These are phyloP conservation scores for Drosophila tropicalis DNA, from an alignment of 1,140 invertebrate species.

Conservation along the genomic window DNA sequence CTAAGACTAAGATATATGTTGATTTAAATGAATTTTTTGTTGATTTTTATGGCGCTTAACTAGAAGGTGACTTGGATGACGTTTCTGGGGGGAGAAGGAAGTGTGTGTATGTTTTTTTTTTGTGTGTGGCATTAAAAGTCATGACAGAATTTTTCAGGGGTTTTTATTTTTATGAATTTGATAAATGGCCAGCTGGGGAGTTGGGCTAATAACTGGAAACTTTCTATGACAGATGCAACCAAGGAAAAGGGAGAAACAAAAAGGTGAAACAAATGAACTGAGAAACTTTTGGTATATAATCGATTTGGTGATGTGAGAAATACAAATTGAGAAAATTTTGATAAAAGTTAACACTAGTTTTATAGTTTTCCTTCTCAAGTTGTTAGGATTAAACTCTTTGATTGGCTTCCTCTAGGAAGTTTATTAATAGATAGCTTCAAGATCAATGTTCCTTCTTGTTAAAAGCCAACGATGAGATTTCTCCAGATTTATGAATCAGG, in stretches of 20 bases:
- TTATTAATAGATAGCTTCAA: too few relatives aligned
- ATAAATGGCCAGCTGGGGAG: conserved; percentile 68
- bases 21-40: conserved; percentile 81
- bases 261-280: conserved; percentile 28
- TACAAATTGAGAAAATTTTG: too few relatives aligned
- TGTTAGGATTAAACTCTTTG: too few relatives aligned
- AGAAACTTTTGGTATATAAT: too few relatives aligned
- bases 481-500: too few relatives aligned
- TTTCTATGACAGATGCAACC: conserved; percentile 56
- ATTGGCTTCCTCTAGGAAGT: too few relatives aligned
- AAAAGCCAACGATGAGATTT: too few relatives aligned
- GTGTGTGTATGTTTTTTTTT: conserved; percentile 36
- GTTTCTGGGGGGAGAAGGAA: conserved; percentile 48
- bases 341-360: too few relatives aligned
- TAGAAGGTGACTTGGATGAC: not conserved
- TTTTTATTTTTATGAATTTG: conserved; percentile 78
- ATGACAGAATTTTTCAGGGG: conserved; percentile 30
- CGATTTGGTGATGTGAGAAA: too few relatives aligned
- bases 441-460: too few relatives aligned
- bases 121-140: conserved; percentile 63
- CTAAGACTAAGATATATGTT: conserved; percentile 69
- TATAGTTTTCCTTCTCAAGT: too few relatives aligned
- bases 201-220: conserved; percentile 71
- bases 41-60: conserved; percentile 78
- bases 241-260: conserved; percentile 3